phyloP scores from a whole-genome alignment of 2,888 invertebrate species.

The Torymus texanus region DNA sequence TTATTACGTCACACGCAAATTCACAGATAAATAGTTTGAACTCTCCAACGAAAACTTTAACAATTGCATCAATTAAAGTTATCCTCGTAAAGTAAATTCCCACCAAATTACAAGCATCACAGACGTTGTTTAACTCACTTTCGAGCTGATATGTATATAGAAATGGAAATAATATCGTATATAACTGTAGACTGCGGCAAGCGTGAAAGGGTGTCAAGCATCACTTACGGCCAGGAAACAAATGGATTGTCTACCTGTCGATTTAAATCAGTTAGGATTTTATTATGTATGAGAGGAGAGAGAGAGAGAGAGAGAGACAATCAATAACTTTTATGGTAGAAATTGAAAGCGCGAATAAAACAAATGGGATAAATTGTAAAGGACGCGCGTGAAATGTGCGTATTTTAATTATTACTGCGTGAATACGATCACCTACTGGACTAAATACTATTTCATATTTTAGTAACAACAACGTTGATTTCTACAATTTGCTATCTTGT shows the following conservation, averaged over 20 bases:
- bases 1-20: too few species aligned
- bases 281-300: not conserved
- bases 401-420: too few species aligned
- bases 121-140: too few species aligned
- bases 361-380: not conserved
- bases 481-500: too few species aligned
- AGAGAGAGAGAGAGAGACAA: conserved; percentile 12
- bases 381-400: not conserved
- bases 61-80: too few species aligned
- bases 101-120: too few species aligned
- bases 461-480: too few species aligned
- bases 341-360: not conserved
- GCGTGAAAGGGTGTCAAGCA: conserved; percentile 29
- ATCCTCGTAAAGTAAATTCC: too few species aligned
- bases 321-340: not conserved
- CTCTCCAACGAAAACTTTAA: too few species aligned
- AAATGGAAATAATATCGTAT: not conserved
- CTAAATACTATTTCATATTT: too few species aligned
- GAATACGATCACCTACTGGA: too few species aligned
- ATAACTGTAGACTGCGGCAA: not conserved
- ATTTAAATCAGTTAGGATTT: conserved; percentile 18
- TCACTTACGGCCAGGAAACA: conserved; percentile 18
- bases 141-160: not conserved
- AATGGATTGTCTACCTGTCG: conserved; percentile 32
- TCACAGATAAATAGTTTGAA: too few species aligned